Conservation (phyloP, 2,888 invertebrate species). For the Ectemnius lituratus region DNA sequence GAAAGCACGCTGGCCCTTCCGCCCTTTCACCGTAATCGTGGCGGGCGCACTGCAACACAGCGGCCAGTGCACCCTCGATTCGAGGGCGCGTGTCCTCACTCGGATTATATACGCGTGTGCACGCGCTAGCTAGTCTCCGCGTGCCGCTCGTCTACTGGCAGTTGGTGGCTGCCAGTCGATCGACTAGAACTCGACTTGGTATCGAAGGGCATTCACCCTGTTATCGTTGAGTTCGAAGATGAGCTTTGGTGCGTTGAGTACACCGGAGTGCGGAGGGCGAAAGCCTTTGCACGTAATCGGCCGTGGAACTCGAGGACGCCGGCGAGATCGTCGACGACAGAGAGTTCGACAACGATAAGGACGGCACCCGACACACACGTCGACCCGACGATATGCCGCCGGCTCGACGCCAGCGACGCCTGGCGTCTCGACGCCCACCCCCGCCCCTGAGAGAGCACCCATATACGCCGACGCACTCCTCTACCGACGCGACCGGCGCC, state of each 20-base stretch:
- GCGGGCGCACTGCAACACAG: conserved; percentile 10
- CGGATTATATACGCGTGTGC: conserved; percentile 1
- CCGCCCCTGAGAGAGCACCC: conserved; percentile 16
- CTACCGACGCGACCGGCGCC: conserved; percentile 13
- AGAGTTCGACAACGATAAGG: conserved; percentile 42
- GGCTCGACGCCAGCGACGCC: conserved; percentile 62
- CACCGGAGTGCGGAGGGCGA: not conserved
- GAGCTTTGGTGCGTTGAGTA: not conserved
- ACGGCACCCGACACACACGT: conserved; percentile 54
- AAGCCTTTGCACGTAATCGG: not conserved
- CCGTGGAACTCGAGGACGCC: conserved; percentile 5
- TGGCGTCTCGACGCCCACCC: conserved; percentile 60
- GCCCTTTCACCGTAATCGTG: conserved; percentile 1
- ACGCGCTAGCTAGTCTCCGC: not conserved
- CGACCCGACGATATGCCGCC: conserved; percentile 58
- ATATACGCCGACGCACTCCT: conserved; percentile 17
- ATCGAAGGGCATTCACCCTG: not conserved
- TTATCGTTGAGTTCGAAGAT: not conserved
- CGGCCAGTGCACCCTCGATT: conserved; percentile 42
- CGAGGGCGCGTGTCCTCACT: not conserved
- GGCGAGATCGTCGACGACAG: conserved; percentile 34
- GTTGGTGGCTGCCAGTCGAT: not conserved
- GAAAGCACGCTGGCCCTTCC: conserved; percentile 13
- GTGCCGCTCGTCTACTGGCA: not conserved
- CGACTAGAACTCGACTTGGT: not conserved